Conservation (phyloP, 1,140 invertebrate genomes). For the Whitmania pigra region DNA sequence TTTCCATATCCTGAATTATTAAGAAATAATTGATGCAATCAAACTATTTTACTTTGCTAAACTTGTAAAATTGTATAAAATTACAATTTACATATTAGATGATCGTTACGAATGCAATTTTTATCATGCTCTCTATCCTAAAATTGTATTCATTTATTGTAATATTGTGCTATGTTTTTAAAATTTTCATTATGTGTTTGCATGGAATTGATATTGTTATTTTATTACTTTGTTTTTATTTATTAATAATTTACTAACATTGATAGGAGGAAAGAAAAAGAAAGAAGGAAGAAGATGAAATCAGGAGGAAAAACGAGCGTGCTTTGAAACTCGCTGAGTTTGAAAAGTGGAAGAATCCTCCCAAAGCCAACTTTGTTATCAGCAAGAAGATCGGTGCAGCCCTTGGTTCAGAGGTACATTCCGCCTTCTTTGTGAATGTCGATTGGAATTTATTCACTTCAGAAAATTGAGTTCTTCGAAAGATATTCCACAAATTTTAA, state of each 20-base stretch:
- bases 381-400: conserved; percentile 65
- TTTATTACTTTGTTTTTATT: too few relatives aligned
- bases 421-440: neutral
- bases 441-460: neutral
- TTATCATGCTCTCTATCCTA: neutral
- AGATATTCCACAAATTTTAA: conserved; percentile 31
- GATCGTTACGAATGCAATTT: too few relatives aligned
- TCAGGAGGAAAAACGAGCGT: conserved; percentile 81
- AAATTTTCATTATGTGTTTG: neutral
- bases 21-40: too few relatives aligned
- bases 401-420: conserved; percentile 40
- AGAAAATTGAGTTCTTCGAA: neutral
- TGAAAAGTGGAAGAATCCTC: conserved; percentile 31
- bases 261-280: conserved; percentile 26
- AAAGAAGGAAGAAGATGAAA: conserved; percentile 47
- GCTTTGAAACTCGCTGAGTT: conserved; percentile 28
- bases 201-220: too few relatives aligned
- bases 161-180: too few relatives aligned
- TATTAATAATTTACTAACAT: neutral
- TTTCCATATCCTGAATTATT: too few relatives aligned
- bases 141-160: neutral
- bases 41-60: too few relatives aligned
- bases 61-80: too few relatives aligned
- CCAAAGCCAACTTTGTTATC: conserved; percentile 77
- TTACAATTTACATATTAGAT: too few relatives aligned